Evolutionary conservation across 2,888 invertebrate species (phyloP), one percentile per base, ranked within the genome.

Genomic region (Dorcus parallelipipedus): DNA sequence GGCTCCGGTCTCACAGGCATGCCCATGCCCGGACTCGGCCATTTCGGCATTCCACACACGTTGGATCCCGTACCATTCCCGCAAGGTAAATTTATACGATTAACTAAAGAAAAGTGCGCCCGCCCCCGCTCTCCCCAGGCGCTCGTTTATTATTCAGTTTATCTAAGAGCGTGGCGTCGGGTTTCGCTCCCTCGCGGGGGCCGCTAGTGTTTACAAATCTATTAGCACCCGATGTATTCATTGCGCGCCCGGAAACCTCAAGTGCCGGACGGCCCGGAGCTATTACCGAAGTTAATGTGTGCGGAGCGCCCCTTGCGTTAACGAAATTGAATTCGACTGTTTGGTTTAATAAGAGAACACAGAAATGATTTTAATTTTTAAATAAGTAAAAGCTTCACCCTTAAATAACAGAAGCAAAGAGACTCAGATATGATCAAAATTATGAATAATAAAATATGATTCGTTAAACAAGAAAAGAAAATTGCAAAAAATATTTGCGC

Each of bases 191-290:
- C 50, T 9, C 17, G 39, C 10, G 50, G 38, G 14, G 45, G 14
- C 45, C 20, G 9, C 52, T 66, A 70, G 71, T 76, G 72, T 76
- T 76, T 75, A 75, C 74, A 73, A 69, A 74, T 74, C 75, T 76
- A 76, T 76, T 76, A 76, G 74, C 71, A 64, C 67, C 64, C 73
- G 64, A 71, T 70, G 70, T 71, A 74, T 72, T 72, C 73, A 73
- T 73, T 70, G 70, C 69, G 61, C 60, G 40, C 61, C 53, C 54
- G 69, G 66, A 71, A 69, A 69, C 70, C 69, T 70, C 67, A 70
- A 70, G 69, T 69, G 67, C 66, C 26, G 45, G 9, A 45, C 23
- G 14, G 45, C 45, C 45, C 45, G 17, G 45, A 45, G 45, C 23
- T 45, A 45, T 45, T 45, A 23, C 23, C 14, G 45, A 20, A 45